Evolutionary conservation across 1,140 invertebrate species (phyloP).

Genomic region (Dreissena polymorpha): DNA sequence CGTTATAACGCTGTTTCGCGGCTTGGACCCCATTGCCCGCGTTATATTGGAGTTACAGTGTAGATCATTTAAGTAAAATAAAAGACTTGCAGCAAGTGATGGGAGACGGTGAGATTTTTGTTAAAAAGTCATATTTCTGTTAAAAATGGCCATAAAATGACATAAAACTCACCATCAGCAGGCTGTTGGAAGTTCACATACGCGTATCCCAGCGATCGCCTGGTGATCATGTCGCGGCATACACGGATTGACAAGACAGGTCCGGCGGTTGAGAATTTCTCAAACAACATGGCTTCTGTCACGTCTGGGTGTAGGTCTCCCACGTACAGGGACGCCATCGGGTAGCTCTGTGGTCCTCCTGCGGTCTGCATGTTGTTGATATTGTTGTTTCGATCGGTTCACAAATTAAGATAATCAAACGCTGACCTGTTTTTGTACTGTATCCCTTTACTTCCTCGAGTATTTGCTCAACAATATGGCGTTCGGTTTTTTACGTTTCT

Average conservation of each 20-base stretch:
- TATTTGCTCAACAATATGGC: constrained; percentile 53
- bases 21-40: too few species aligned
- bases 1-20: too few species aligned
- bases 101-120: too few species aligned
- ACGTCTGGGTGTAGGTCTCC: constrained; percentile 99
- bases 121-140: too few species aligned
- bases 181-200: constrained; percentile 99
- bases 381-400: constrained; percentile 12
- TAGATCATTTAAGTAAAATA: too few species aligned
- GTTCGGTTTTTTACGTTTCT: constrained; percentile 50
- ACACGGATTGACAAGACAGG: constrained; percentile 99
- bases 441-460: too few species aligned
- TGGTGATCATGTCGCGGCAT: constrained; percentile 98
- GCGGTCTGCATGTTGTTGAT: constrained; percentile 69
- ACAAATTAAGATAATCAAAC: constrained; percentile 23
- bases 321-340: constrained; percentile 96
- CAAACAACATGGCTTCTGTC: constrained; percentile 99
- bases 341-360: constrained; percentile 70
- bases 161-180: constrained; percentile 86
- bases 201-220: constrained; percentile 98
- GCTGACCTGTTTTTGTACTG: constrained; percentile 11
- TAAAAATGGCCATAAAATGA: not conserved
- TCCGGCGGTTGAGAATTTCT: constrained; percentile 99
- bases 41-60: too few species aligned
- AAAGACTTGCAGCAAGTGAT: too few species aligned